Evolutionary conservation across 2,888 invertebrate genomes (phyloP), one percentile per base, ranked within the genome.

Genomic region (Empis livida): DNA sequence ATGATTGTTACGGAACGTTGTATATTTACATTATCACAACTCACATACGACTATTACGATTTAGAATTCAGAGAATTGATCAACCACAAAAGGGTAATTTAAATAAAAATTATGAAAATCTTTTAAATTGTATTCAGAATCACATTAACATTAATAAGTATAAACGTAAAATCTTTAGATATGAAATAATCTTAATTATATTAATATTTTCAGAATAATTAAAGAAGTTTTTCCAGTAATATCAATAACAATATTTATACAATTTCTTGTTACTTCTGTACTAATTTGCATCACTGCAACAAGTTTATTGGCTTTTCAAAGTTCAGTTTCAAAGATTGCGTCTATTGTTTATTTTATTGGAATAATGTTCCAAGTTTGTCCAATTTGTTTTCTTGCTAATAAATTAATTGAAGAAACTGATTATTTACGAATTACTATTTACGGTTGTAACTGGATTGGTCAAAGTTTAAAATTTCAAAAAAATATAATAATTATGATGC

Each of bases 211-310:
- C 20, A 20, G 20, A 8, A 42, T 53, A 0, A 40, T 54, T 1
- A 42, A 45, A 17, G 50, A 32, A 8, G 50, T 57, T 5, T 47
- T 51, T 6, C 55, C 55, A 0, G 51, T 56, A 3, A 57, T 57
- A 42, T 53, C 58, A 15, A 48, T 40, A 11, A 58, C 58, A 10
- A 52, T 58, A 5, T 59, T 59, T 35, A 51, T 55, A 13, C 57
- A 59, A 50, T 54, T 59, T 16, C 23, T 56, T 3, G 50, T 53
- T 4, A 52, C 55, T 3, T 54, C 56, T 20, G 47, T 43, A 17
- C 48, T 58, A 17, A 13, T 15, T 13, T n/a, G 20, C 13, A 13
- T 42, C 14, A 20, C 20, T 5, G 20, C 20, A 20, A 20, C 5
- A 5, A 20, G 20, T 20, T 5, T 20, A 5, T 20, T 20, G 5